These are phyloP conservation scores for Caretta caretta DNA, from an alignment of 2,113 vertebrate genomes.

Conservation along the genomic window DNA sequence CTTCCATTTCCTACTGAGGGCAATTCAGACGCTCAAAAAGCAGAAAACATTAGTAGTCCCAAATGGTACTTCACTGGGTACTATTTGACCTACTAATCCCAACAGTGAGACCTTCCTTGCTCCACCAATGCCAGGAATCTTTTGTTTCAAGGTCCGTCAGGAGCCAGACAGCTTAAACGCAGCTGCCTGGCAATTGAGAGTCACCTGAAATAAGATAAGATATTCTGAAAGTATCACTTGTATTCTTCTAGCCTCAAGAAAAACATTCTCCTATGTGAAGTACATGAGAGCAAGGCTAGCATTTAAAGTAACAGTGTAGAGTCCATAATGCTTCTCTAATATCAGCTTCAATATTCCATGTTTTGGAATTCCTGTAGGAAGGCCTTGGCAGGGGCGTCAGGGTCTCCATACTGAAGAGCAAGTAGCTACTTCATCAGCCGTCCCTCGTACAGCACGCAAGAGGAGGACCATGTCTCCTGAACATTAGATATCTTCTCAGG, in stretches of 20 bases:
- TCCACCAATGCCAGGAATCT: neutral
- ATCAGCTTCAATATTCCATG: neutral
- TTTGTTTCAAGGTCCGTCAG: neutral
- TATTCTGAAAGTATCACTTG: neutral
- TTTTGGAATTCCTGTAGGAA: neutral
- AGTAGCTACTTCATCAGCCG: neutral
- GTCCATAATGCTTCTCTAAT: rapidly evolving
- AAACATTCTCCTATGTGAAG: rapidly evolving
- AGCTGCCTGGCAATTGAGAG: neutral
- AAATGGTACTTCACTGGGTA: neutral
- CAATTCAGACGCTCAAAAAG: neutral
- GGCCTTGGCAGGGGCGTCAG: neutral
- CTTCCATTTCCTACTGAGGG: neutral
- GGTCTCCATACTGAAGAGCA: neutral
- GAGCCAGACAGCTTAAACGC: neutral
- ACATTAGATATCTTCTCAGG: neutral
- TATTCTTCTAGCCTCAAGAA: neutral
- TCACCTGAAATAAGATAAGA: neutral
- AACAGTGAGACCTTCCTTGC: neutral
- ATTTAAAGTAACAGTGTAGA: neutral
- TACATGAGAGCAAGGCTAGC: neutral
- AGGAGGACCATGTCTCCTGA: neutral
- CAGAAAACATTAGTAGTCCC: neutral
- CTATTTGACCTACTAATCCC: neutral
- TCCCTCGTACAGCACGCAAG: neutral